Percentiles rank a stretch among this genome's conserved stretches.
phyloP scores from a whole-genome alignment of 1,140 invertebrate species.

The Zeugodacus cucurbitae region DNA sequence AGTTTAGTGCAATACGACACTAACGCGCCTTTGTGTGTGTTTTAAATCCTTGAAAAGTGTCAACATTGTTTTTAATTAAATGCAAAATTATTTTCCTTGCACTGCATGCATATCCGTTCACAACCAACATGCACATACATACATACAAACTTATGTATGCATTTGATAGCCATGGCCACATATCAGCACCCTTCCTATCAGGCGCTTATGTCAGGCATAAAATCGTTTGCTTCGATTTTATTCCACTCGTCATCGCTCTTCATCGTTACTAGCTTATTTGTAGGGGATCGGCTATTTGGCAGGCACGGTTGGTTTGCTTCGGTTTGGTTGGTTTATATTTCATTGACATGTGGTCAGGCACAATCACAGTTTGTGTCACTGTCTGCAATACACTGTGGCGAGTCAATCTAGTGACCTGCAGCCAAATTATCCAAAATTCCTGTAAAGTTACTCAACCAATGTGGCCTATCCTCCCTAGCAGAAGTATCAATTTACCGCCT shows the following conservation, averaged over 20 bases:
- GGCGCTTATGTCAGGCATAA: background rate
- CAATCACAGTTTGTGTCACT: conserved; percentile 13
- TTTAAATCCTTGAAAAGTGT: background rate
- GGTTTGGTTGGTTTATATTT: conserved; percentile 36
- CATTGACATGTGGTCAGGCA: conserved; percentile 27
- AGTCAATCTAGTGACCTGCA: conserved; percentile 1
- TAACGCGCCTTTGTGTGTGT: background rate
- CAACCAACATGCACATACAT: background rate
- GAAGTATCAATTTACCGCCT: conserved; percentile 12
- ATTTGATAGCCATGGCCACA: background rate
- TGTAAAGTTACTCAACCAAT: conserved; percentile 28
- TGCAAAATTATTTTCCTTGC: background rate
- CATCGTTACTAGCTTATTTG: background rate
- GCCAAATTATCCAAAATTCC: conserved; percentile 21
- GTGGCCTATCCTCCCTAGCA: conserved; percentile 1
- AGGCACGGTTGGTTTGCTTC: background rate
- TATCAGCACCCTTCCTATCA: background rate
- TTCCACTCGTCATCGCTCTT: background rate
- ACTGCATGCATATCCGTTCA: background rate
- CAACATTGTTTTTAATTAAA: background rate
- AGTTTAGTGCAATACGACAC: background rate
- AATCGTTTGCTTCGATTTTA: background rate
- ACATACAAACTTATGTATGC: no score
- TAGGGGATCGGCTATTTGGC: background rate
- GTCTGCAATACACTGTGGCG: background rate